Conservation (phyloP, 2,113 vertebrate genomes). For the Dromiciops gliroides region DNA sequence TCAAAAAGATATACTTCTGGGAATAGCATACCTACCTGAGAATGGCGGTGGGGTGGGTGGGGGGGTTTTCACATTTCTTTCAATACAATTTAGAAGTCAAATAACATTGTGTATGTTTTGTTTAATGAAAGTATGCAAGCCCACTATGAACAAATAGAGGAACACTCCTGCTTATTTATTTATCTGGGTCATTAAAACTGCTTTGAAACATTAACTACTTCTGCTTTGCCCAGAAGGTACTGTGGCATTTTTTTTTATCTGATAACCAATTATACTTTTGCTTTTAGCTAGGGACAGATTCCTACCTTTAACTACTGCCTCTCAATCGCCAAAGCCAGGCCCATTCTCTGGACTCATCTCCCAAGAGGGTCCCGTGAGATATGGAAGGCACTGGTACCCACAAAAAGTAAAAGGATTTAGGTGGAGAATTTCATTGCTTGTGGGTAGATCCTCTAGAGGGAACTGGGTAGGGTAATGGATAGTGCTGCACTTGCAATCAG, state of each 20-base stretch:
- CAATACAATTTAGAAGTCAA: background rate
- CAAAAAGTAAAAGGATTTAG: background rate
- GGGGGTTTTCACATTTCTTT: too few species aligned
- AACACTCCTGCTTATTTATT: background rate
- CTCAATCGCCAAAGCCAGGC: background rate
- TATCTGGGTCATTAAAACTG: background rate
- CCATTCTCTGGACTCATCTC: background rate
- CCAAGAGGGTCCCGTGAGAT: too few species aligned
- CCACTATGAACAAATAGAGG: background rate
- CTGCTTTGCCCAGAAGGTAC: background rate
- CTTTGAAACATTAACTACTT: background rate
- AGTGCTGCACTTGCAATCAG: background rate
- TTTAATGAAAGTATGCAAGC: background rate
- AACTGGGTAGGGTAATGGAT: background rate
- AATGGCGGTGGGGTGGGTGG: too few species aligned
- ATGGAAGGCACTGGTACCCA: background rate
- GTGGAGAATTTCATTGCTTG: background rate
- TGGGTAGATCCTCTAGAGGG: background rate
- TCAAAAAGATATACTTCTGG: background rate
- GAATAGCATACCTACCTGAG: background rate
- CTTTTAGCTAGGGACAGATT: background rate
- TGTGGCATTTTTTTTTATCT: background rate
- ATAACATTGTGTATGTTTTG: background rate
- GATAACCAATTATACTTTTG: background rate
- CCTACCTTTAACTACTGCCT: background rate